These are phyloP conservation scores for Gymnothorax reevesii DNA, from an alignment of 2,797 vertebrate species.

Conservation along the genomic window DNA sequence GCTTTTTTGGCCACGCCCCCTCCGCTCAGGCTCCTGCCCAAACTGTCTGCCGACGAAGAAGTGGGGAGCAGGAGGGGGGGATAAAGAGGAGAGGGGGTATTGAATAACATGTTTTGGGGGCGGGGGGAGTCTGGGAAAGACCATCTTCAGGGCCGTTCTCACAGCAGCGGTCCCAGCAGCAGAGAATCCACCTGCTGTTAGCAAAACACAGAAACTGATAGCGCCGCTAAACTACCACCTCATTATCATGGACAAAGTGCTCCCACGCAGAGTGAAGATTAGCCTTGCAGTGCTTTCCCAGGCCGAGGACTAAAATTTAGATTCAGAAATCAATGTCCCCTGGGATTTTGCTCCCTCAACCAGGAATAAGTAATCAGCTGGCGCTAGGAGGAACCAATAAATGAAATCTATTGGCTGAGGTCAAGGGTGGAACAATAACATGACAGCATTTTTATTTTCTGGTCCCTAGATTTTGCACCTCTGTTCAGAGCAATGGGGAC, in stretches of 20 bases:
- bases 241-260: background rate
- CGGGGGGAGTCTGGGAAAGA: background rate
- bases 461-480: too few species aligned
- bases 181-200: constrained; percentile 15
- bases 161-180: background rate
- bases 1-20: too few species aligned
- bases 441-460: too few species aligned
- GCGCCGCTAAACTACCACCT: background rate
- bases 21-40: background rate
- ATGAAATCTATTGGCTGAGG: too few species aligned
- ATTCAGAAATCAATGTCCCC: too few species aligned
- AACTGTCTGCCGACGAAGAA: background rate
- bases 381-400: too few species aligned
- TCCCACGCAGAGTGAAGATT: background rate
- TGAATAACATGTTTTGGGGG: background rate
- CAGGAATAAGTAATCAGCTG: too few species aligned
- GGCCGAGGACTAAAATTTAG: background rate
- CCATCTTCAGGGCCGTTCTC: constrained; percentile 17
- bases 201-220: background rate
- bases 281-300: background rate
- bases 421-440: too few species aligned
- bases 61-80: background rate
- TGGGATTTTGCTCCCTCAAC: too few species aligned
- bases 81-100: background rate
- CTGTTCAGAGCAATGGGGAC: background rate